phyloP scores from a whole-genome alignment of 1,140 invertebrate species.

The Drosophila melanica region DNA sequence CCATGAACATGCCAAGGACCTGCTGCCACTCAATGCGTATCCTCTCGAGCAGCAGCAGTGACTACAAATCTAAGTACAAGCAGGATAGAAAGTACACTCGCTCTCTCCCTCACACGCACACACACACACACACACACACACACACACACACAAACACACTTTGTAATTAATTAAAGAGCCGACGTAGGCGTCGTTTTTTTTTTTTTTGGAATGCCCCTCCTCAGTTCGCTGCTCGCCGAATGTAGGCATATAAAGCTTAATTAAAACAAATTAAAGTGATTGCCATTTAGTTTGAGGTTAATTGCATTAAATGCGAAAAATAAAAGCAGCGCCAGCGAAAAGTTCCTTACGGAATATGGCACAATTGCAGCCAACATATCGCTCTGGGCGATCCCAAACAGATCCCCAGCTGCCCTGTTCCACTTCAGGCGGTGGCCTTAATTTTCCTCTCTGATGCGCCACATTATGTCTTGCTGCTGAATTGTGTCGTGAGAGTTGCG shows the following conservation, averaged over 20 bases:
- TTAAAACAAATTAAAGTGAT: conserved; percentile 83
- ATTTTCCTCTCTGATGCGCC: conserved; percentile 11
- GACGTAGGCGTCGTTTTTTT: conserved; percentile 58
- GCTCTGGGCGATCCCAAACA: conserved; percentile 10
- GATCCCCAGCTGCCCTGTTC: conserved; percentile 20
- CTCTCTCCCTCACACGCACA: background rate
- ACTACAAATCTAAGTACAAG: background rate
- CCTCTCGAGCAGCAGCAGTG: background rate
- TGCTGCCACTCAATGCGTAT: conserved; percentile 1
- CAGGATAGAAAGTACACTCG: conserved; percentile 2
- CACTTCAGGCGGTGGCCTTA: conserved; percentile 20
- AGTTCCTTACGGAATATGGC: conserved; percentile 27
- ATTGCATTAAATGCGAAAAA: conserved; percentile 82
- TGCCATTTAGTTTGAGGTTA: conserved; percentile 83
- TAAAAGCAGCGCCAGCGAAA: conserved; percentile 57
- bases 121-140: conserved; percentile 4
- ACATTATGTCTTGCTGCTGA: conserved; percentile 45
- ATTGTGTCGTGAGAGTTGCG: conserved; percentile 67
- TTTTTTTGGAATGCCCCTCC: conserved; percentile 36
- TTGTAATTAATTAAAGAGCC: conserved; percentile 72
- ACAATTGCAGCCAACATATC: conserved; percentile 6
- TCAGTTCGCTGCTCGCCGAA: background rate
- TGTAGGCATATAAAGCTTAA: conserved; percentile 79
- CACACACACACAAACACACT: conserved; percentile 15
- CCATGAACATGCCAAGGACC: conserved; percentile 25